phyloP scores from a whole-genome alignment of 2,888 invertebrate genomes.

The Chelonus formosanus region DNA sequence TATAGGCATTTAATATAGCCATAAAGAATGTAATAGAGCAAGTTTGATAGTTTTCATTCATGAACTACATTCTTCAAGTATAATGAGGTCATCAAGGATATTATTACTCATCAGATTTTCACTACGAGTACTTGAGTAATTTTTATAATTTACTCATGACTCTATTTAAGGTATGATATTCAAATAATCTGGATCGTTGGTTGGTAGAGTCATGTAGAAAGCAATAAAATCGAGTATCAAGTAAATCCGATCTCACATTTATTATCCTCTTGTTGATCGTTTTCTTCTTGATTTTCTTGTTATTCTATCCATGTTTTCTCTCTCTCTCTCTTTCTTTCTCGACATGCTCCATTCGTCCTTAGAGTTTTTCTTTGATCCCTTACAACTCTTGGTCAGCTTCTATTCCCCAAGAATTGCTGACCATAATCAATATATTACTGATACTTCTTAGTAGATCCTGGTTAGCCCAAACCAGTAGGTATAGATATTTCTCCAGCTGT shows the following conservation, averaged over 20 bases:
- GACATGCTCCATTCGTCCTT: constrained; percentile 8
- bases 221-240: constrained; percentile 15
- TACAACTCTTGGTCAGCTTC: not conserved
- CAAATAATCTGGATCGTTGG: constrained; percentile 48
- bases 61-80: not conserved
- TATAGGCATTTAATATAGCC: too few species aligned
- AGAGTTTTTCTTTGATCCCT: not conserved
- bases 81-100: constrained; percentile 3
- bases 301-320: not conserved
- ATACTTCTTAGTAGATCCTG: constrained; percentile 15
- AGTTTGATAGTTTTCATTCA: constrained; percentile 9
- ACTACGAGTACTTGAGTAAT: not conserved
- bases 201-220: constrained; percentile 40
- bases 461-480: constrained; percentile 10
- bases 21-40: too few species aligned
- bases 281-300: constrained; percentile 18
- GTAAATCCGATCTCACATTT: constrained; percentile 48
- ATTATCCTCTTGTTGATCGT: constrained; percentile 34
- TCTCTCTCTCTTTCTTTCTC: constrained; percentile 1
- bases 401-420: constrained; percentile 1
- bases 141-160: not conserved
- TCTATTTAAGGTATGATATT: constrained; percentile 42
- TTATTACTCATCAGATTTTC: not conserved
- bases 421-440: constrained; percentile 24
- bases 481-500: constrained; percentile 5